A percentile compares a stretch with the other conserved stretches of the same genome.
phyloP scores from a whole-genome alignment of 2,113 vertebrate species.

The Vulpes vulpes region DNA sequence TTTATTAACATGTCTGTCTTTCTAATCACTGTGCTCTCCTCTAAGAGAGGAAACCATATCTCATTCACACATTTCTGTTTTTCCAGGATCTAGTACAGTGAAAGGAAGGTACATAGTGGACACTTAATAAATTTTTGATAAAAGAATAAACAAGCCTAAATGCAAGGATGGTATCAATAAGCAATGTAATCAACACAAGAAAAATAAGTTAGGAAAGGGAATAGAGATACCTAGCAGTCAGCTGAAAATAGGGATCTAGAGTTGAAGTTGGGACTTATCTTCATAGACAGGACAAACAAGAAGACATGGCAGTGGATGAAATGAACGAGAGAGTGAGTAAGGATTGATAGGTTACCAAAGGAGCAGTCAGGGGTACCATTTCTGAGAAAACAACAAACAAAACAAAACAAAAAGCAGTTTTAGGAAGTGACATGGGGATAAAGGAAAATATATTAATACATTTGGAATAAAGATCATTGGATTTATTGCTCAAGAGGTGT shows the following conservation, averaged over 20 bases:
- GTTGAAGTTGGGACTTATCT: not conserved
- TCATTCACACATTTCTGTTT: not conserved
- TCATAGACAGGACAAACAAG: not conserved
- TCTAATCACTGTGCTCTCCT: not conserved
- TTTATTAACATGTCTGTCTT: not conserved
- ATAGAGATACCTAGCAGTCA: not conserved
- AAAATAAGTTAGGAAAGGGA: constrained; percentile 31
- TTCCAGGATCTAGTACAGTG: not conserved
- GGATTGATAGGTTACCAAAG: not conserved
- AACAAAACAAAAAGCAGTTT: not conserved
- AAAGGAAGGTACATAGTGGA: not conserved
- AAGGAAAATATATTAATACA: constrained; percentile 25
- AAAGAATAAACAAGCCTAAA: constrained; percentile 48
- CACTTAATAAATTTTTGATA: constrained; percentile 25
- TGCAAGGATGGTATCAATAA: constrained; percentile 34
- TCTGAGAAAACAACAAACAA: not conserved
- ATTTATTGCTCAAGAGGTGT: not conserved
- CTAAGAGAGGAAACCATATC: not conserved
- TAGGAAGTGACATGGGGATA: not conserved
- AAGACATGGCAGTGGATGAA: not conserved
- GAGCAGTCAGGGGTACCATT: not conserved
- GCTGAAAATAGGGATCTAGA: not conserved
- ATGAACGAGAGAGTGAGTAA: not conserved
- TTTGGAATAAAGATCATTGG: not conserved
- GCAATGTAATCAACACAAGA: not conserved